Evolutionary conservation across 2,888 invertebrate species (phyloP), one percentile per base, ranked within the genome.

Genomic region (Parnassius smintheus): DNA sequence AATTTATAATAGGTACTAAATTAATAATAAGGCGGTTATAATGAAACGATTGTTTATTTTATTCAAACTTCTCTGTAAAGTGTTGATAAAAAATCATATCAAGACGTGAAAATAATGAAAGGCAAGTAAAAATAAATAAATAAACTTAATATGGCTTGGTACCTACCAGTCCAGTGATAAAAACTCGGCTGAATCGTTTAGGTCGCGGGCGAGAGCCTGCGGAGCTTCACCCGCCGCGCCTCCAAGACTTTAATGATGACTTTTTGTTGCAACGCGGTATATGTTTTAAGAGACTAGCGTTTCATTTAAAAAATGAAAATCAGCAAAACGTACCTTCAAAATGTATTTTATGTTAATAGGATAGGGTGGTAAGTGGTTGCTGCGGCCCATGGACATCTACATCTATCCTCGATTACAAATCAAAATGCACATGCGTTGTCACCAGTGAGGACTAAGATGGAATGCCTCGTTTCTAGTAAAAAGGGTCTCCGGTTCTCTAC

Each of bases 181-280:
- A 90, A 90, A 88, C 81, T 84, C 78, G 79, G 80, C 75, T 80
- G 85, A 78, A 84, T 86, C 85, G 85, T 86, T 88, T 88, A 85
- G 84, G 83, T 80, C 73, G 77, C 76, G 76, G 80, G 75, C 71
- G 81, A 81, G 85, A 83, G 81, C 84, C 86, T 82, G 81, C 75
- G 80, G 72, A 73, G 80, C 76, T 79, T 71, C 72, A 71, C 84
- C 80, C 85, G 84, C 81, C 86, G 85, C 85, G 83, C 88, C 88
- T 86, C 84, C 80, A 78, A 84, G 76, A 84, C 87, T 88, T 88
- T 90, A 90, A 90, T 90, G 89, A 90, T 87, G 78, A 87, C 82
- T 91, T 90, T 90, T 90, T 90, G 87, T 89, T 83, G 75, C 68
- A 68, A 56, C 66, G 68, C 70, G 82, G 85, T 74, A 70, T 75